Evolutionary conservation across 2,888 invertebrate genomes (phyloP).

Genomic region (Eristalis pertinax): DNA sequence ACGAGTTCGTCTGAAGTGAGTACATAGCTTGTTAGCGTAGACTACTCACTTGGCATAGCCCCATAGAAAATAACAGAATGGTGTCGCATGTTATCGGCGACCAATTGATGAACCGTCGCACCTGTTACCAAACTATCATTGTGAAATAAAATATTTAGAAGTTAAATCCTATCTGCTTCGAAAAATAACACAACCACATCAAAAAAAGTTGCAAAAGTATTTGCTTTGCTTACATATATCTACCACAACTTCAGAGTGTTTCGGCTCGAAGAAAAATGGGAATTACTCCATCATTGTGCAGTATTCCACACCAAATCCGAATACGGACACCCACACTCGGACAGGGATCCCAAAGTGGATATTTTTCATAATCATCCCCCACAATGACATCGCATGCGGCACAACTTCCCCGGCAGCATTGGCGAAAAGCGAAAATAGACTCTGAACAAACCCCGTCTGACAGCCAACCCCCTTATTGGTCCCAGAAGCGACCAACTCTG

Average conservation of each 20-base stretch:
- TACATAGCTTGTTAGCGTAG: too few species aligned
- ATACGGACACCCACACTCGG: conserved; percentile 13
- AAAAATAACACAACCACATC: background rate
- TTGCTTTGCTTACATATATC: conserved; percentile 5
- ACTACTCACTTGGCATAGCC: too few species aligned
- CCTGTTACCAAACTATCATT: too few species aligned
- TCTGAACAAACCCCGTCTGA: conserved; percentile 23
- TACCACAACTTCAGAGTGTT: conserved; percentile 44
- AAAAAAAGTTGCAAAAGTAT: conserved; percentile 5
- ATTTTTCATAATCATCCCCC: conserved; percentile 70
- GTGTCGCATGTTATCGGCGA: too few species aligned
- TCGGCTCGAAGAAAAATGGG: conserved; percentile 50
- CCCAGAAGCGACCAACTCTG: conserved; percentile 70
- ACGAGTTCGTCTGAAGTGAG: too few species aligned
- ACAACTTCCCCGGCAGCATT: conserved; percentile 43
- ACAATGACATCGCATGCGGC: conserved; percentile 64
- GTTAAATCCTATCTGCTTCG: background rate
- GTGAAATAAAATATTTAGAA: background rate
- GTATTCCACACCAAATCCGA: conserved; percentile 27
- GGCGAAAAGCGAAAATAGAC: conserved; percentile 55
- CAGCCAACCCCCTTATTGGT: conserved; percentile 63
- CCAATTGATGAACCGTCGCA: too few species aligned
- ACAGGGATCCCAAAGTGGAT: conserved; percentile 68
- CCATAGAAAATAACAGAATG: too few species aligned
- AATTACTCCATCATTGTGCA: conserved; percentile 45